Evolutionary conservation across 2,888 invertebrate genomes (phyloP).

Genomic region (Drosophila nr. perissopoda): DNA sequence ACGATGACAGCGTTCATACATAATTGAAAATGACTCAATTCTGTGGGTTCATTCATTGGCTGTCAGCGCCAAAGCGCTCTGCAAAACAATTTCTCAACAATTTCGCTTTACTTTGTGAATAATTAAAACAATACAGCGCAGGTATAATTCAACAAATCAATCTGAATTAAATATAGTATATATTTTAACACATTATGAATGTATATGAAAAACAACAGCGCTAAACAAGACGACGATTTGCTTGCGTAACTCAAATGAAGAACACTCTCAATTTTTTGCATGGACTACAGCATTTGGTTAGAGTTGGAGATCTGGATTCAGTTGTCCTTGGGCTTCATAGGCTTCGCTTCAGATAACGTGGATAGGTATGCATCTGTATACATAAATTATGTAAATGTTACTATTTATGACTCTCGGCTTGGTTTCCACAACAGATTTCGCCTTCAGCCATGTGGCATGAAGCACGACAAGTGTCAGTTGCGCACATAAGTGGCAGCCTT

Average conservation of each 20-base stretch:
- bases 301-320: not conserved
- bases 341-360: not conserved
- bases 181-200: not conserved
- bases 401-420: slow-evolving; percentile 9
- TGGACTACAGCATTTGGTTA: not conserved
- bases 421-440: not conserved
- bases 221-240: not conserved
- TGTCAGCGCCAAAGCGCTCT: not conserved
- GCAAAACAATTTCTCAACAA: slow-evolving; percentile 2
- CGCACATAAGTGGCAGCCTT: slow-evolving; percentile 1
- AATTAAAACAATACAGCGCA: not conserved
- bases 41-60: slow-evolving; percentile 13
- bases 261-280: not conserved
- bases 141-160: not conserved
- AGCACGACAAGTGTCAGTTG: slow-evolving; percentile 25
- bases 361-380: not conserved
- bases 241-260: not conserved
- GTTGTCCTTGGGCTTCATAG: slow-evolving; percentile 8
- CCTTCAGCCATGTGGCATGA: slow-evolving; percentile 6
- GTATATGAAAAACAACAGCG: not conserved
- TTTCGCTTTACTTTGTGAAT: not conserved
- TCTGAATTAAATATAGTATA: not conserved
- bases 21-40: slow-evolving; percentile 40
- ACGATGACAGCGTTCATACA: slow-evolving; percentile 15
- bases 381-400: slow-evolving; percentile 49